phyloP scores from a whole-genome alignment of 2,888 invertebrate genomes.

The Hartigia nigra region DNA sequence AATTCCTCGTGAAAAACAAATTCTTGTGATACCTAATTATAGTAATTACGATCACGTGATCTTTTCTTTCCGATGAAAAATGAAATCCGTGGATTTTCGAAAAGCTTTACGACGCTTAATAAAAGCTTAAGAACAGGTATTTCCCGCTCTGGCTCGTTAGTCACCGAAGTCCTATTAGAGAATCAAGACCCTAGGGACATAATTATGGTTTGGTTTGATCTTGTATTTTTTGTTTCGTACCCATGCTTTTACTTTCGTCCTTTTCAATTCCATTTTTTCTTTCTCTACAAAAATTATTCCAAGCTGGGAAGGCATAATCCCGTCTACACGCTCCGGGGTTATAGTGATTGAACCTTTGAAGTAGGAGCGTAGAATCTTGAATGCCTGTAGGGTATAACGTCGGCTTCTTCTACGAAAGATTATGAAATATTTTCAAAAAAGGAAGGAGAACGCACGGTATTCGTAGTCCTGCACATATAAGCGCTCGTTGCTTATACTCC shows the following conservation, averaged over 20 bases:
- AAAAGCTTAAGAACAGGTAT: not conserved
- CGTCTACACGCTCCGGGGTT: not conserved
- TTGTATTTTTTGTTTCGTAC: not conserved
- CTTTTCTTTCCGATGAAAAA: not conserved
- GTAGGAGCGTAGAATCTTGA: not conserved
- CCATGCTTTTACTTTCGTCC: not conserved
- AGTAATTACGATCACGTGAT: not conserved
- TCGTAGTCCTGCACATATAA: not conserved
- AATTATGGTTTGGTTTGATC: not conserved
- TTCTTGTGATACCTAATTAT: not conserved
- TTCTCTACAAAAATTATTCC: not conserved
- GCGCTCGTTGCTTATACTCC: not conserved
- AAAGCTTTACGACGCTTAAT: not conserved
- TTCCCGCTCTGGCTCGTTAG: not conserved
- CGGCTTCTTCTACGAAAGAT: not conserved
- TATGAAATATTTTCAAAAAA: conserved; percentile 7
- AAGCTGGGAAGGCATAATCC: not conserved
- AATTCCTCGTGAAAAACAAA: not conserved
- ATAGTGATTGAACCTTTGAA: not conserved
- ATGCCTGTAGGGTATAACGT: not conserved
- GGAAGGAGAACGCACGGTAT: not conserved
- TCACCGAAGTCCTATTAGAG: not conserved
- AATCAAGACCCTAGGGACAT: not conserved
- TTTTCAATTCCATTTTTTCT: not conserved
- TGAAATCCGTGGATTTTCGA: not conserved